phyloP scores from a whole-genome alignment of 1,140 invertebrate species.

The Bombus breviceps region DNA sequence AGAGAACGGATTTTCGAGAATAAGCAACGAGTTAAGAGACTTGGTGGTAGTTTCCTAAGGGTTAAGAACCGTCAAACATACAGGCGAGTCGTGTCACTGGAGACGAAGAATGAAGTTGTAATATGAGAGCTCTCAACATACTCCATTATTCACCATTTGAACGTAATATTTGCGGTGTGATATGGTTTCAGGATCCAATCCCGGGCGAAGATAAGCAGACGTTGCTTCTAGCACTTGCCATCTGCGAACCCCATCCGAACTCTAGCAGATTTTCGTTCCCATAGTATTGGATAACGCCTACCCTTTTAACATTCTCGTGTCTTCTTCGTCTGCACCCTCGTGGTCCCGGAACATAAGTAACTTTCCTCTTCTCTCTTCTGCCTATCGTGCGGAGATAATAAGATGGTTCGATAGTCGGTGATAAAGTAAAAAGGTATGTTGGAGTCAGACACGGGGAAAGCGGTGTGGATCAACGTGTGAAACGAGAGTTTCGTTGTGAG shows the following conservation, averaged over 20 bases:
- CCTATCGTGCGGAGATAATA: neutral
- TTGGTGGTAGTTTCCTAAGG: neutral
- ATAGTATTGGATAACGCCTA: slow-evolving; percentile 14
- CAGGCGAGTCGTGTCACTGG: slow-evolving; percentile 7
- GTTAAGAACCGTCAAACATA: slow-evolving; percentile 42
- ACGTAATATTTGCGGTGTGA: slow-evolving; percentile 58
- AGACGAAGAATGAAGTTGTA: slow-evolving; percentile 38
- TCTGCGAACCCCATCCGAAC: neutral
- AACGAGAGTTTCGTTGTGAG: too few species aligned
- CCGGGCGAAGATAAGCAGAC: slow-evolving; percentile 33
- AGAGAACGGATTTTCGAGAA: neutral
- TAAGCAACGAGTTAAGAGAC: slow-evolving; percentile 25
- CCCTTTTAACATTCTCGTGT: slow-evolving; percentile 6
- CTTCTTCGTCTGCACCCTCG: neutral
- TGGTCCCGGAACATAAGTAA: neutral
- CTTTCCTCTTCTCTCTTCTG: too few species aligned
- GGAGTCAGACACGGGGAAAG: too few species aligned
- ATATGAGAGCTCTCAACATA: slow-evolving; percentile 33
- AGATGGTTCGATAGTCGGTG: slow-evolving; percentile 5
- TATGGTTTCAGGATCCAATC: slow-evolving; percentile 43
- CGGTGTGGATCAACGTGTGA: too few species aligned
- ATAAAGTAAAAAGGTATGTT: slow-evolving; percentile 10
- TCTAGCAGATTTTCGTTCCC: slow-evolving; percentile 42
- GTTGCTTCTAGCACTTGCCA: slow-evolving; percentile 27
- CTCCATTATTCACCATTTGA: slow-evolving; percentile 54